Conservation (phyloP, 1,140 invertebrate species). For the Brachionus calyciflorus region DNA sequence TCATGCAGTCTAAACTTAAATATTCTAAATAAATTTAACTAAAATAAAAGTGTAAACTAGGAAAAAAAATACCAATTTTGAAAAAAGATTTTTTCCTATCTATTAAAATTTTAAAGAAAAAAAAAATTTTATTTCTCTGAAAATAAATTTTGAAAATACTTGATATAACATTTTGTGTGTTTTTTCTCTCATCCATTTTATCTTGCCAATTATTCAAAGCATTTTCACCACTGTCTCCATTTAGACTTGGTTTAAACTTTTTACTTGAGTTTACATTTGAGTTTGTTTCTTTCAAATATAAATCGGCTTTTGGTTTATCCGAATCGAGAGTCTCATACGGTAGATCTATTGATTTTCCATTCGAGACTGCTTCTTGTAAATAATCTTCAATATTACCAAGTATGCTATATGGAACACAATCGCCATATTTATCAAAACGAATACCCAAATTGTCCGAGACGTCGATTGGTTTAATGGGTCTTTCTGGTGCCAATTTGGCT, state of each 20-base stretch:
- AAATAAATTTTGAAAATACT: slow-evolving; percentile 50
- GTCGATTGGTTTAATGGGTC: not conserved
- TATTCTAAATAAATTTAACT: too few relatives aligned
- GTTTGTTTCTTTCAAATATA: slow-evolving; percentile 20
- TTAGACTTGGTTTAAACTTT: not conserved
- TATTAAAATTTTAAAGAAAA: not conserved
- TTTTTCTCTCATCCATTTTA: slow-evolving; percentile 57
- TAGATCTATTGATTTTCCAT: slow-evolving; percentile 53
- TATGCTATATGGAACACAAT: slow-evolving; percentile 57
- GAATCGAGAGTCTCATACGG: slow-evolving; percentile 48
- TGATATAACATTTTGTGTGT: slow-evolving; percentile 58
- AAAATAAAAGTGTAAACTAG: too few relatives aligned
- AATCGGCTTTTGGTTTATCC: slow-evolving; percentile 48
- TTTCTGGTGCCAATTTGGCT: slow-evolving; percentile 38
- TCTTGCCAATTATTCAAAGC: slow-evolving; percentile 57
- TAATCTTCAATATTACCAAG: slow-evolving; percentile 58
- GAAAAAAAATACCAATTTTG: slow-evolving; percentile 25
- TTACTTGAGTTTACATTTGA: not conserved
- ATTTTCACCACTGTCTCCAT: not conserved
- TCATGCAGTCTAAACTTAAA: not conserved
- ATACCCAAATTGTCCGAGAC: slow-evolving; percentile 50
- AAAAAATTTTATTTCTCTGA: not conserved
- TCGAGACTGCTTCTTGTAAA: slow-evolving; percentile 51
- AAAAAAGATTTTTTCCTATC: not conserved
- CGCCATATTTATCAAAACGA: slow-evolving; percentile 53